Percentiles rank a stretch among this genome's conserved stretches.
These are phyloP conservation scores for Steatornis caripensis DNA, from an alignment of 2,113 vertebrate genomes.

Conservation along the genomic window DNA sequence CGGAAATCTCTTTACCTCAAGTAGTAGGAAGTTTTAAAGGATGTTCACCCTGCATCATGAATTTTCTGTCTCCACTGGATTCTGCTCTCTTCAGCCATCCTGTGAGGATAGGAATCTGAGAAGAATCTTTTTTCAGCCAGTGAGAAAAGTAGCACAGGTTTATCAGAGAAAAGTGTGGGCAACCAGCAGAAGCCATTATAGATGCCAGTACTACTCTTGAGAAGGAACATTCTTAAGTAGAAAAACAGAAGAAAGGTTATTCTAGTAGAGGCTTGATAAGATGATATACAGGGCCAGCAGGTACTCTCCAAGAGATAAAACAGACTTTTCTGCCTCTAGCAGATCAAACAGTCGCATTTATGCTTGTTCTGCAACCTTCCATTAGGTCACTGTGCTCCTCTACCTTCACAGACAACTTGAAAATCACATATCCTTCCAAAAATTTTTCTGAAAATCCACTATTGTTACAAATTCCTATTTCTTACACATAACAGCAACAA, in stretches of 20 bases:
- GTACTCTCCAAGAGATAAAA: neutral
- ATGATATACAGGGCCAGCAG: neutral
- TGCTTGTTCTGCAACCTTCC: neutral
- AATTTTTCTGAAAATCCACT: neutral
- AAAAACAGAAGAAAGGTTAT: neutral
- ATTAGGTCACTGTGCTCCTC: neutral
- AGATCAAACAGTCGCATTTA: neutral
- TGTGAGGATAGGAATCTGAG: neutral
- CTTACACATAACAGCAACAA: neutral
- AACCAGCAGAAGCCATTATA: neutral
- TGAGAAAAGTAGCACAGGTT: neutral
- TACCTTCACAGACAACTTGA: neutral
- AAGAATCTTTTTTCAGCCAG: neutral
- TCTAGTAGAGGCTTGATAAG: neutral
- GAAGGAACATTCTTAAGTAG: neutral
- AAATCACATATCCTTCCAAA: neutral
- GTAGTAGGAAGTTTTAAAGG: neutral
- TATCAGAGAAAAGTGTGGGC: neutral
- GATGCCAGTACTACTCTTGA: neutral
- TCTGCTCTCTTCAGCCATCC: neutral
- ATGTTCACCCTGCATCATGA: neutral
- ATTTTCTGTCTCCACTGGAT: neutral
- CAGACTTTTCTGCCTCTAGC: neutral
- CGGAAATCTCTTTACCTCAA: neutral
- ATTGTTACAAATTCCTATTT: neutral